These are phyloP conservation scores for Phenganax marumi DNA, from an alignment of 92 coral and sea anemone species.

Conservation along the genomic window DNA sequence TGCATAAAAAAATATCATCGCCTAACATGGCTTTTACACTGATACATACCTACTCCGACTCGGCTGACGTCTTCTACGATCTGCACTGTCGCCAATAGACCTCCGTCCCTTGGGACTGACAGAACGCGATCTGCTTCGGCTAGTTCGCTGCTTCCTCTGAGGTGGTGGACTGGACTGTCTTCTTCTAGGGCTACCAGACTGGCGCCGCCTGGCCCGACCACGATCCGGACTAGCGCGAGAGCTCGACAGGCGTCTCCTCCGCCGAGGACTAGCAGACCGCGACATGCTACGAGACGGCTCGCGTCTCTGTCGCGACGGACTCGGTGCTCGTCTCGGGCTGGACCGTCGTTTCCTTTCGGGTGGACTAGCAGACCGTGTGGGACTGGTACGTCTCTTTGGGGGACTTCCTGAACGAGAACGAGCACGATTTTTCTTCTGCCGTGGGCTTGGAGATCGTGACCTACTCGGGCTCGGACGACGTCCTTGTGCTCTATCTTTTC, in stretches of 20 bases:
- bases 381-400: constrained; percentile 17
- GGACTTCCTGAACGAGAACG: constrained; percentile 36
- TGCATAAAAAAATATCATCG: too few species aligned
- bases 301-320: constrained; percentile 21
- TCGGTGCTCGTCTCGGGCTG: neutral
- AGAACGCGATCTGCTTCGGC: neutral
- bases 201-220: constrained; percentile 7
- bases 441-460: neutral
- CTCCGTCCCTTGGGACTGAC: neutral
- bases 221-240: neutral
- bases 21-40: too few species aligned
- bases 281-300: constrained; percentile 13
- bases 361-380: constrained; percentile 39
- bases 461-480: constrained; percentile 33
- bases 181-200: constrained; percentile 3
- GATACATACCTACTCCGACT: neutral
- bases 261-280: constrained; percentile 23
- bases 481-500: neutral
- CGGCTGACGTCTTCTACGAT: constrained; percentile 1
- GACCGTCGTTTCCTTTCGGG: constrained; percentile 26
- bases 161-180: neutral
- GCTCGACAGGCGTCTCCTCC: constrained; percentile 1
- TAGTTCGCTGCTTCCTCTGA: neutral
- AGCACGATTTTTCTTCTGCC: constrained; percentile 11
- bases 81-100: neutral